Percentiles rank a stretch among this genome's conserved stretches.
These are phyloP conservation scores for Caenorhabditis sp. DNA, from an alignment of 2,888 invertebrate species.

Conservation along the genomic window DNA sequence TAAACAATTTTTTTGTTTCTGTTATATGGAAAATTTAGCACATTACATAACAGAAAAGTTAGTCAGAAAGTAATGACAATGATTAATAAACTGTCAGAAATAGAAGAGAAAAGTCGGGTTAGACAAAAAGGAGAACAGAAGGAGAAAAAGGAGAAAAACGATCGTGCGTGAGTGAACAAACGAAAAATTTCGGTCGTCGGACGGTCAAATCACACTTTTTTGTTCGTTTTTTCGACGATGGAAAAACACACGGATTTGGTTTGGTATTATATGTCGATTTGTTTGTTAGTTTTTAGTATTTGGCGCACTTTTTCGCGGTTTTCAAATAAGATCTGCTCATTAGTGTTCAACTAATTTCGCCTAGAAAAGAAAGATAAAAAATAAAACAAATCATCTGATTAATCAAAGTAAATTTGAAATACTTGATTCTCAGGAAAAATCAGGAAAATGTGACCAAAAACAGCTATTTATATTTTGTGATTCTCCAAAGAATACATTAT, in stretches of 20 bases:
- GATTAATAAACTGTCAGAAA: neutral
- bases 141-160: neutral
- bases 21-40: too few relatives aligned
- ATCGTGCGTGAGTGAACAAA: neutral
- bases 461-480: too few relatives aligned
- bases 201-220: neutral
- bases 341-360: too few relatives aligned
- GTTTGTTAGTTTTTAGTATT: neutral
- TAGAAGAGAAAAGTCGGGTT: constrained; percentile 8
- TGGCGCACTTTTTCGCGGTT: neutral
- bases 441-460: too few relatives aligned
- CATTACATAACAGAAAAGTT: neutral
- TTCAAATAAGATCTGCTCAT: neutral
- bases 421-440: too few relatives aligned
- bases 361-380: neutral
- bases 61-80: neutral
- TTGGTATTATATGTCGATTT: constrained; percentile 1
- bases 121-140: neutral
- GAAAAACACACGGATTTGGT: constrained; percentile 1
- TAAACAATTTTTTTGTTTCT: too few relatives aligned
- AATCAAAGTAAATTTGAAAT: too few relatives aligned
- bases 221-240: neutral
- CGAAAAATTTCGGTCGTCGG: neutral
- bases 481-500: too few relatives aligned
- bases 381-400: neutral